A percentile compares a stretch with the other conserved stretches of the same genome.
These are phyloP conservation scores for Drosophila picticornis DNA, from an alignment of 2,888 invertebrate species.

Conservation along the genomic window DNA sequence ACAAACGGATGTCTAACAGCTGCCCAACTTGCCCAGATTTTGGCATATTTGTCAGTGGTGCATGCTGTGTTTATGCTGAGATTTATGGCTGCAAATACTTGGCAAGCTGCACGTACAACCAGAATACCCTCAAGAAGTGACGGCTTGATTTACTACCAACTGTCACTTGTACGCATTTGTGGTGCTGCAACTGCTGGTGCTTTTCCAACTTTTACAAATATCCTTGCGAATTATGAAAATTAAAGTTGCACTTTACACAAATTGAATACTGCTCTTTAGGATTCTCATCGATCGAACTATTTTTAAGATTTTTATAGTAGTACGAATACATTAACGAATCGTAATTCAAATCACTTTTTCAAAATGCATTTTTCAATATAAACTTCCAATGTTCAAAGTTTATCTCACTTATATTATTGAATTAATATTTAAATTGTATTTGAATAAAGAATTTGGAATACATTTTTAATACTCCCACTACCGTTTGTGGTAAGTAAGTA, in stretches of 20 bases:
- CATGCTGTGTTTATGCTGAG: slow-evolving; percentile 1
- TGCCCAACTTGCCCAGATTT: slow-evolving; percentile 14
- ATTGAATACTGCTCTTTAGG: neutral
- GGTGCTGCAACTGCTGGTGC: neutral
- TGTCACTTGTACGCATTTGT: neutral
- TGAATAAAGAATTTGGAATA: neutral
- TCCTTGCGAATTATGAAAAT: neutral
- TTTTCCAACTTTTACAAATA: neutral
- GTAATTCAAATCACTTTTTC: neutral
- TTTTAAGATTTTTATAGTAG: neutral
- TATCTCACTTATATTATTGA: neutral
- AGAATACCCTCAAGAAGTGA: slow-evolving; percentile 19
- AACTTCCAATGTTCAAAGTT: neutral
- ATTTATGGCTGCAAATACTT: slow-evolving; percentile 50
- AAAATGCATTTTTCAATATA: neutral
- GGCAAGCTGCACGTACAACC: neutral
- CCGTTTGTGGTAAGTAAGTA: neutral
- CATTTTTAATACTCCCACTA: neutral
- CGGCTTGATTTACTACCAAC: slow-evolving; percentile 24
- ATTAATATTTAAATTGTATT: neutral
- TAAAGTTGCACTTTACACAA: neutral
- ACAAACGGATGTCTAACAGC: slow-evolving; percentile 1
- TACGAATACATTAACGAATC: neutral
- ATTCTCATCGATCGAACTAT: neutral
- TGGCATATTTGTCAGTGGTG: slow-evolving; percentile 27